phyloP scores from a whole-genome alignment of 2,888 invertebrate species.

The Drosophila nigritarsus region DNA sequence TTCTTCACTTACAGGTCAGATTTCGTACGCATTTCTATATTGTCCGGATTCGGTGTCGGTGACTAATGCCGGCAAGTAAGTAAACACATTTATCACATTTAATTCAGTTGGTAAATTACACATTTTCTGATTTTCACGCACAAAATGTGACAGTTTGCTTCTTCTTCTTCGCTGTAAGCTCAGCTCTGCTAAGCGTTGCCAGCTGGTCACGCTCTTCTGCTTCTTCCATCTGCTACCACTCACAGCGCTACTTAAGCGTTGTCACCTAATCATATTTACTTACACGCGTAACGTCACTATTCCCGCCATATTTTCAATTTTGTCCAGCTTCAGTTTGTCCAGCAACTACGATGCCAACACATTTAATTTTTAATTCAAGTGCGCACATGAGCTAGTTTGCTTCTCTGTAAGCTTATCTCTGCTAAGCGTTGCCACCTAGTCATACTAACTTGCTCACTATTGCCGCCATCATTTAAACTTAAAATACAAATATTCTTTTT shows the following conservation, averaged over 20 bases:
- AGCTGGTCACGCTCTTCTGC: neutral
- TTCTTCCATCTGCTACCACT: neutral
- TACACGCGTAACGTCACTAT: constrained; percentile 1
- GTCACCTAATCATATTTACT: neutral
- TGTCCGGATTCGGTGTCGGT: constrained; percentile 85
- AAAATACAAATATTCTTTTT: neutral
- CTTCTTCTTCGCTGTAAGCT: constrained; percentile 8
- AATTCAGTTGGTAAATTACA: neutral
- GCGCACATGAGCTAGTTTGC: no score
- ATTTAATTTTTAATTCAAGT: no score
- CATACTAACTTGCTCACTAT: neutral
- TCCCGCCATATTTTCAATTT: neutral
- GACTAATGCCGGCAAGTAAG: constrained; percentile 62
- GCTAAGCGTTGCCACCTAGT: neutral
- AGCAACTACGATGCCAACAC: constrained; percentile 86
- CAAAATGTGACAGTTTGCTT: neutral
- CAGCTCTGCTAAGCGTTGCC: constrained; percentile 10
- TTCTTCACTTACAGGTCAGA: constrained; percentile 83
- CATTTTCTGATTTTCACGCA: neutral
- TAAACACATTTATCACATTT: neutral
- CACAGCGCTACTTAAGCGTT: neutral
- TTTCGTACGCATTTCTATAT: constrained; percentile 86
- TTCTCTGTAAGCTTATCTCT: no score
- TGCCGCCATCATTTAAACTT: neutral
- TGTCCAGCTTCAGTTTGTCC: constrained; percentile 86